Conservation (phyloP, 2,113 vertebrate genomes). For the Astur gentilis region DNA sequence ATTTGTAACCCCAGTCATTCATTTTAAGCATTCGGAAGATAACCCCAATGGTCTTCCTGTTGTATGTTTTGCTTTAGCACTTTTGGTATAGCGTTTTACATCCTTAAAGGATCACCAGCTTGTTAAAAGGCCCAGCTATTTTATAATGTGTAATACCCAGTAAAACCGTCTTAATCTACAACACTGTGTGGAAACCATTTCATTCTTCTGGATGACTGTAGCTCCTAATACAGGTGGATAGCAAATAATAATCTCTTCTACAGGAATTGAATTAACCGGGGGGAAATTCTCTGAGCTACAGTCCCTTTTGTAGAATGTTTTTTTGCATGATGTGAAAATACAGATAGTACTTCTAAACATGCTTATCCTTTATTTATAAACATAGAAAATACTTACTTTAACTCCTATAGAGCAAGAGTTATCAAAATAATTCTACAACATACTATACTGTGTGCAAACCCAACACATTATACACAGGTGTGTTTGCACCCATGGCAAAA, state of each 20-base stretch:
- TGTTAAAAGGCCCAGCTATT: neutral
- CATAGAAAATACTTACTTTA: neutral
- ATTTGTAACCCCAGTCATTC: neutral
- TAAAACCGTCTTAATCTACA: neutral
- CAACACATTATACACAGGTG: neutral
- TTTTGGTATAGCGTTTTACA: neutral
- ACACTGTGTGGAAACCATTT: neutral
- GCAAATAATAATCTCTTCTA: neutral
- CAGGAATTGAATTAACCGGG: neutral
- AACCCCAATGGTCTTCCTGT: neutral
- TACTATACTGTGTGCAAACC: neutral
- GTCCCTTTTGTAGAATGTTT: neutral
- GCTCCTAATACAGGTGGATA: neutral
- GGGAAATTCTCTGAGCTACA: neutral
- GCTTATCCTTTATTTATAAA: neutral
- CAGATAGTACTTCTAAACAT: neutral
- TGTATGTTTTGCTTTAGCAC: neutral
- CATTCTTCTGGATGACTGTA: neutral
- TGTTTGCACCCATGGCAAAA: neutral
- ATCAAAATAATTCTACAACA: neutral
- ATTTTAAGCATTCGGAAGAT: neutral
- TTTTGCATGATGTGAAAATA: neutral
- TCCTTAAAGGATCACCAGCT: neutral
- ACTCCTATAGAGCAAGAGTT: neutral
- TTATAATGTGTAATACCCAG: neutral